Percentiles rank a stretch among this genome's conserved stretches.
Conservation (phyloP, 2,797 vertebrate genomes). For the Sebastes minor region DNA sequence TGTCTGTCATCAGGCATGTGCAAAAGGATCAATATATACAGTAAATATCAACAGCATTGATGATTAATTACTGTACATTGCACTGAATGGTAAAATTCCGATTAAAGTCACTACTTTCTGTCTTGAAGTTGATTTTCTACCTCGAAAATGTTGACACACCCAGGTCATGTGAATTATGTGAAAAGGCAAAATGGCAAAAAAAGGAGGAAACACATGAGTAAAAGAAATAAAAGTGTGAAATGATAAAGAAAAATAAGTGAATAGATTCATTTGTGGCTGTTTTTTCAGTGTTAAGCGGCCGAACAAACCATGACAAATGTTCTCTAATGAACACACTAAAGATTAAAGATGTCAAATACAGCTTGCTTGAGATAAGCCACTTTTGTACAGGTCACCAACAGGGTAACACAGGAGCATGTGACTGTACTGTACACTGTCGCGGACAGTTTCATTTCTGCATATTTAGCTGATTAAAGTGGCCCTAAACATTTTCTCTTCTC, state of each 20-base stretch:
- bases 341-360: no score
- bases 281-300: not conserved
- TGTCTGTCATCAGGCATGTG: not conserved
- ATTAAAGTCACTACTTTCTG: not conserved
- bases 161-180: not conserved
- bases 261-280: not conserved
- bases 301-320: not conserved
- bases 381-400: not conserved
- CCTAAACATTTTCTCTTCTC: not conserved
- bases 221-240: not conserved
- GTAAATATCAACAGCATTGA: not conserved
- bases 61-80: not conserved
- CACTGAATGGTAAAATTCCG: not conserved
- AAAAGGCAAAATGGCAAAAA: not conserved
- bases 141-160: not conserved
- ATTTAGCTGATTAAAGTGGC: not conserved
- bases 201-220: not conserved
- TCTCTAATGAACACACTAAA: not conserved
- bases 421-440: not conserved
- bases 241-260: not conserved
- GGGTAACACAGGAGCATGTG: not conserved
- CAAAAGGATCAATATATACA: not conserved
- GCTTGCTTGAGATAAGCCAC: not conserved
- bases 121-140: not conserved
- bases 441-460: not conserved